phyloP scores from a whole-genome alignment of 1,140 invertebrate genomes.

The Metopolophium dirhodum region DNA sequence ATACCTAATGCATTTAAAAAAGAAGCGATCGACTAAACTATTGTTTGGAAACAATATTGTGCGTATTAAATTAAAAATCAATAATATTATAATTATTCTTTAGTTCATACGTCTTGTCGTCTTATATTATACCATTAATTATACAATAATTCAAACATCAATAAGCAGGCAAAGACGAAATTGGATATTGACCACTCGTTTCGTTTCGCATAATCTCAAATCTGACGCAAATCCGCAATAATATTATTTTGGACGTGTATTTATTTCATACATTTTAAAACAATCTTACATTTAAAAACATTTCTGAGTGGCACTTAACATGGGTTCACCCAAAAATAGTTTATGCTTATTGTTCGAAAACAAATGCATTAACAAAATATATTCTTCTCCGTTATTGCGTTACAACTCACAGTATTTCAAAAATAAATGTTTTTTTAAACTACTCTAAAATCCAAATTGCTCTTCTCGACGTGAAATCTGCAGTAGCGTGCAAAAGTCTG shows the following conservation, averaged over 20 bases:
- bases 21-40: not conserved
- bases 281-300: not conserved
- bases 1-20: not conserved
- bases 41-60: not conserved
- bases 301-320: not conserved
- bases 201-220: not conserved
- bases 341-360: not conserved
- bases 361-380: not conserved
- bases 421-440: not conserved
- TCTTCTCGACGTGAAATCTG: not conserved
- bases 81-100: not conserved
- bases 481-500: not conserved
- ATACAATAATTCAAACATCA: not conserved
- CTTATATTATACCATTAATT: not conserved
- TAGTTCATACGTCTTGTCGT: not conserved
- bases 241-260: not conserved
- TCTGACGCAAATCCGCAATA: not conserved
- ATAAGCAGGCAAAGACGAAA: not conserved
- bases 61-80: not conserved
- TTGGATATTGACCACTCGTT: not conserved
- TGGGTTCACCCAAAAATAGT: not conserved
- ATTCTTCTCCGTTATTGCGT: not conserved
- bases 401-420: not conserved
- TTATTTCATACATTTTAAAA: not conserved
- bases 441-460: not conserved